Conservation (phyloP, 2,113 vertebrate genomes). For the Pholis gunnellus region DNA sequence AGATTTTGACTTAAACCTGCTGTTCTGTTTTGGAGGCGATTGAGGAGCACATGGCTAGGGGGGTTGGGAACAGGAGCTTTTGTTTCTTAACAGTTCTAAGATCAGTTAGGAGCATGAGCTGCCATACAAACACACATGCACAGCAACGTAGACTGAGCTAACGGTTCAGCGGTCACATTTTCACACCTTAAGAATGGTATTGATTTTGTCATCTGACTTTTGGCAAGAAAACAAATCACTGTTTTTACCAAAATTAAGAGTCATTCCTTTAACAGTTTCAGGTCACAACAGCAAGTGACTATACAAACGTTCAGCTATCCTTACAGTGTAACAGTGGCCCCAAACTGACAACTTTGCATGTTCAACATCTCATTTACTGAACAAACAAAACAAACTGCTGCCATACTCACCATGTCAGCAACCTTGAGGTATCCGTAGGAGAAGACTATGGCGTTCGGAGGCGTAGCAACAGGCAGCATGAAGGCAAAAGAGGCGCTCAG, state of each 20-base stretch:
- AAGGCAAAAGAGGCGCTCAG: constrained; percentile 96
- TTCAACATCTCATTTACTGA: constrained; percentile 48
- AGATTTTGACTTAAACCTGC: too few relatives aligned
- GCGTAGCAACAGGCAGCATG: constrained; percentile 97
- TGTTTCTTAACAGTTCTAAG: too few relatives aligned
- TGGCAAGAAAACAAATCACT: background rate
- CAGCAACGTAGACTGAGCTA: background rate
- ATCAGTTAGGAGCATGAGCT: background rate
- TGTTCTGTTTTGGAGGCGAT: too few relatives aligned
- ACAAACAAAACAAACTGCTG: constrained; percentile 16
- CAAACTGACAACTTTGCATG: constrained; percentile 10
- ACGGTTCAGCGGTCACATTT: background rate
- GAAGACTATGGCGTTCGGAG: constrained; percentile 96
- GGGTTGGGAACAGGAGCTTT: too few relatives aligned
- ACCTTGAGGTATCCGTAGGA: constrained; percentile 93
- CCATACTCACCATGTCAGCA: constrained; percentile 92
- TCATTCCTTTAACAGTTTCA: background rate
- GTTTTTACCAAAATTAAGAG: background rate
- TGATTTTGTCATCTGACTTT: background rate
- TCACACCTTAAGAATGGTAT: background rate
- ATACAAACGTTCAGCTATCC: background rate
- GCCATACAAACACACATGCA: background rate
- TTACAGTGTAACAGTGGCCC: background rate
- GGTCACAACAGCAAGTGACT: background rate
- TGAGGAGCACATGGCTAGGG: too few relatives aligned